Evolutionary conservation across 2,797 vertebrate genomes (phyloP).

Genomic region (Todus mexicanus): DNA sequence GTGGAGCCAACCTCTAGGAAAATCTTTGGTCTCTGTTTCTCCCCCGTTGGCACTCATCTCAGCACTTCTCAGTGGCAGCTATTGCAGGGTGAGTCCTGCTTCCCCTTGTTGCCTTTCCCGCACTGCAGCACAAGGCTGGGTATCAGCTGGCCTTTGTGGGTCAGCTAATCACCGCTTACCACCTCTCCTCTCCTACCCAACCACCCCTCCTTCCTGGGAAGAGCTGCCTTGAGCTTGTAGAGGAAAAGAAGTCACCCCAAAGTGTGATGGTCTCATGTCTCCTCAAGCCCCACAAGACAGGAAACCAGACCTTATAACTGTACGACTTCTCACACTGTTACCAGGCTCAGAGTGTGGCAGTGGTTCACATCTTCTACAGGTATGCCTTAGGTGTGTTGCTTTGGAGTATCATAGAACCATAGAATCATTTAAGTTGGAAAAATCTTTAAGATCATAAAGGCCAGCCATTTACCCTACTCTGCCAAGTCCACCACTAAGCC

Average conservation of each 20-base stretch:
- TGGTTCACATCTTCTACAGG: background rate
- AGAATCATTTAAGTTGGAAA: no score
- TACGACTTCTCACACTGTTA: background rate
- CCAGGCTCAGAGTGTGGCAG: background rate
- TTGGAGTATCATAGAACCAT: no score
- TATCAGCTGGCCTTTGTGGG: background rate
- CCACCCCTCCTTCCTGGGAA: background rate
- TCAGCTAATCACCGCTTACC: background rate
- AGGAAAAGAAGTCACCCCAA: background rate
- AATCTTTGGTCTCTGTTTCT: background rate
- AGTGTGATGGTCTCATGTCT: background rate
- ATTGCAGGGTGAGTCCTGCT: background rate
- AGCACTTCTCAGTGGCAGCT: background rate
- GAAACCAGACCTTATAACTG: background rate
- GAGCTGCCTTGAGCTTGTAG: background rate
- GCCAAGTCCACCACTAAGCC: no score
- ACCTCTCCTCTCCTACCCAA: background rate
- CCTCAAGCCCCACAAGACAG: background rate
- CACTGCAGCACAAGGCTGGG: background rate
- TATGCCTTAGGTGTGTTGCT: background rate
- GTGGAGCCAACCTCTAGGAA: background rate
- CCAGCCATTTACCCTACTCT: no score
- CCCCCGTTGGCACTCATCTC: background rate
- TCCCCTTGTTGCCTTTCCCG: background rate
- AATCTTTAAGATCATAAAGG: no score